Evolutionary conservation across 2,888 invertebrate genomes (phyloP).

Genomic region (Lucinisca nassula): DNA sequence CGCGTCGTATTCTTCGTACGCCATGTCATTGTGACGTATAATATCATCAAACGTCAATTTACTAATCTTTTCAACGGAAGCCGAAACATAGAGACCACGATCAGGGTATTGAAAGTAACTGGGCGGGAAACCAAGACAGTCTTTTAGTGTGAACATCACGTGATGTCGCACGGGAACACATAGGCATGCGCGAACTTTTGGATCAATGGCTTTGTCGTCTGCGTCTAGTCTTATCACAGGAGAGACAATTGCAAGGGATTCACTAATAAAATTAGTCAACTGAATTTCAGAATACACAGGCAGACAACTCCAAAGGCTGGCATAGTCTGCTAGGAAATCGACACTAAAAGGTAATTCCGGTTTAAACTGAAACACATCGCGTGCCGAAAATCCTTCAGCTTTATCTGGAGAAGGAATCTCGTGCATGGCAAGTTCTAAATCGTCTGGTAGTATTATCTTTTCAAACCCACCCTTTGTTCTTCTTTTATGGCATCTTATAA

Average conservation of each 20-base stretch:
- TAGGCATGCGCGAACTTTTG: conserved; percentile 73
- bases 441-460: conserved; percentile 76
- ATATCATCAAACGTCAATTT: conserved; percentile 70
- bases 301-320: conserved; percentile 62
- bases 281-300: conserved; percentile 70
- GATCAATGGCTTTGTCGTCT: conserved; percentile 53
- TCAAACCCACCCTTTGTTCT: conserved; percentile 65
- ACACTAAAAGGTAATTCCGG: conserved; percentile 69
- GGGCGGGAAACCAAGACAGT: conserved; percentile 77
- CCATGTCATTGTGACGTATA: conserved; percentile 72
- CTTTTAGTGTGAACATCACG: conserved; percentile 69
- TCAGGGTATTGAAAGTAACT: conserved; percentile 77
- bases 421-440: conserved; percentile 74
- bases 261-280: conserved; percentile 72
- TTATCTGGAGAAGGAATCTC: conserved; percentile 66
- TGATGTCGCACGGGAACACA: conserved; percentile 75
- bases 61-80: conserved; percentile 71
- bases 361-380: conserved; percentile 67
- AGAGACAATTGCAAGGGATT: conserved; percentile 71
- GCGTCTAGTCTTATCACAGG: conserved; percentile 59
- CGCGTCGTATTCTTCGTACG: conserved; percentile 71
- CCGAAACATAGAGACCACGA: conserved; percentile 56
- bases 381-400: conserved; percentile 68
- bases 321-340: conserved; percentile 67
- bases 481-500: conserved; percentile 72